These are phyloP conservation scores for Orientallactaga sibirica DNA, from an alignment of 2,797 vertebrate species.

Conservation along the genomic window DNA sequence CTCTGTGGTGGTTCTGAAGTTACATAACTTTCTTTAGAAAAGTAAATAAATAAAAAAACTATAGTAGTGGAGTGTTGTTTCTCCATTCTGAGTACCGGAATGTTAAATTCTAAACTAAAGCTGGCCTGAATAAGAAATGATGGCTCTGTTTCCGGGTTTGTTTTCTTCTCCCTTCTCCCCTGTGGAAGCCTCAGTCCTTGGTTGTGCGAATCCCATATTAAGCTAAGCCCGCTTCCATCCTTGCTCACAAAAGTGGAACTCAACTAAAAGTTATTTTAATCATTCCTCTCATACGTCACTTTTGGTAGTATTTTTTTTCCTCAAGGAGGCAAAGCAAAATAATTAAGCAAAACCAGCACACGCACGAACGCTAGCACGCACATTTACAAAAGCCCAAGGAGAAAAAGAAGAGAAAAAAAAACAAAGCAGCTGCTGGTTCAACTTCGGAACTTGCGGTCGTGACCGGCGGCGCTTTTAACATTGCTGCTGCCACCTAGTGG, in stretches of 20 bases:
- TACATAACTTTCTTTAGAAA: background rate
- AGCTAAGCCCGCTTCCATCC: fast-evolving
- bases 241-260: background rate
- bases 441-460: background rate
- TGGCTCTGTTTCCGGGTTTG: background rate
- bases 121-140: background rate
- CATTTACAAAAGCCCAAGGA: too few species aligned
- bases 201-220: background rate
- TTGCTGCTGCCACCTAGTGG: conserved; percentile 88
- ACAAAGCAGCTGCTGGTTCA: background rate
- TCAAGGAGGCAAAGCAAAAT: background rate
- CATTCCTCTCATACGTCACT: background rate
- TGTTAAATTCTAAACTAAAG: background rate
- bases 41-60: too few species aligned
- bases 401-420: too few species aligned
- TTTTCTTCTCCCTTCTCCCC: background rate
- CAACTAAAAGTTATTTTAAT: background rate
- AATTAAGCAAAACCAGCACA: background rate
- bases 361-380: background rate
- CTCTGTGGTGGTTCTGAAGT: background rate
- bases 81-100: background rate
- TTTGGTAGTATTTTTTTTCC: background rate
- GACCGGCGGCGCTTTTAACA: conserved; percentile 23
- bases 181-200: background rate
- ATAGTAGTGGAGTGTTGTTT: background rate